Evolutionary conservation across 2,888 invertebrate genomes (phyloP).

Genomic region (Tetragnatha montana): DNA sequence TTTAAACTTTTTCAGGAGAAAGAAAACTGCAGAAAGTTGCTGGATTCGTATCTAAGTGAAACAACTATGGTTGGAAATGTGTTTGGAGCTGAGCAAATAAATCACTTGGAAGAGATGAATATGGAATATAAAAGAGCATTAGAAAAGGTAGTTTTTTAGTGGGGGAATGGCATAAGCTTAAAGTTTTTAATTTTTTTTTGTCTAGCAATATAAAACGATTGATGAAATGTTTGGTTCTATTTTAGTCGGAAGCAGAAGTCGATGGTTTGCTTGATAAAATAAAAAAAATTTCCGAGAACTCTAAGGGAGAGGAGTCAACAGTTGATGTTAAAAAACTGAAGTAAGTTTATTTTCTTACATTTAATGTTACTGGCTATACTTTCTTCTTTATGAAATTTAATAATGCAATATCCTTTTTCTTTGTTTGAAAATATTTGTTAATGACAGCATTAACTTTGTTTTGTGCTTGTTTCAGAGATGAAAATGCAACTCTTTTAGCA

Average conservation of each 20-base stretch:
- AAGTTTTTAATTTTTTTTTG: background rate
- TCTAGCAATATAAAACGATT: background rate
- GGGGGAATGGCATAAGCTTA: background rate
- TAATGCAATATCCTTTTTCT: too few species aligned
- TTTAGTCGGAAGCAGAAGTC: conserved; percentile 60
- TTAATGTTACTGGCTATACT: too few species aligned
- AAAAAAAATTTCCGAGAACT: conserved; percentile 17
- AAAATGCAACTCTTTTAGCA: conserved; percentile 35
- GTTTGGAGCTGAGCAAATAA: conserved; percentile 43
- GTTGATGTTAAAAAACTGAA: conserved; percentile 49
- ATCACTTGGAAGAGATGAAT: conserved; percentile 59
- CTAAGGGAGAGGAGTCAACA: conserved; percentile 14
- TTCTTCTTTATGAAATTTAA: too few species aligned
- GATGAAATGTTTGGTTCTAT: conserved; percentile 72
- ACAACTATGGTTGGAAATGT: conserved; percentile 52
- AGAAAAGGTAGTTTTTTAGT: conserved; percentile 53
- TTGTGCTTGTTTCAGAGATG: conserved; percentile 34
- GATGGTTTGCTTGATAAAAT: conserved; percentile 63
- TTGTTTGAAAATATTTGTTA: too few species aligned
- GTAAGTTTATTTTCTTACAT: background rate
- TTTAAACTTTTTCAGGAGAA: conserved; percentile 40
- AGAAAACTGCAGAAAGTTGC: conserved; percentile 55
- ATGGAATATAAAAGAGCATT: conserved; percentile 50
- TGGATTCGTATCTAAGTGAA: conserved; percentile 65
- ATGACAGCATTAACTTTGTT: too few species aligned